A percentile compares a stretch with the other conserved stretches of the same genome.
Evolutionary conservation across 64 coral and sea anemone species (phyloP).

Genomic region (Montipora capricornis): DNA sequence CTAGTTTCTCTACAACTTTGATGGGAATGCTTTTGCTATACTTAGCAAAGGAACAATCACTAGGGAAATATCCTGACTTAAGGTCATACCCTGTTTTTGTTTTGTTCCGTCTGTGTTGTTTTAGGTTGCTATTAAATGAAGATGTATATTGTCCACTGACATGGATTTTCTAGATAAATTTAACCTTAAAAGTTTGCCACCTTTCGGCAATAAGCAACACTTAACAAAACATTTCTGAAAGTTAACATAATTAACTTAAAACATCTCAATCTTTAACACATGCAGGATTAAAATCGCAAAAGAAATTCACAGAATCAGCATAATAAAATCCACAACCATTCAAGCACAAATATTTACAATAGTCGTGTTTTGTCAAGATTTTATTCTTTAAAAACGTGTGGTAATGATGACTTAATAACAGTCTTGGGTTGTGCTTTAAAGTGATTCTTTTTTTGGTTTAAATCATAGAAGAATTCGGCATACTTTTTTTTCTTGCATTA

Average conservation of each 20-base stretch:
- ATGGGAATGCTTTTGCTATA: too few relatives aligned
- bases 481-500: not conserved
- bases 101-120: too few relatives aligned
- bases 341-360: conserved; percentile 23
- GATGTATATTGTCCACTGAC: too few relatives aligned
- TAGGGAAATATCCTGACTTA: too few relatives aligned
- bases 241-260: not conserved
- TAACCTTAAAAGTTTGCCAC: too few relatives aligned
- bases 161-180: too few relatives aligned
- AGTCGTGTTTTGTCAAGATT: not conserved
- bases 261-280: not conserved
- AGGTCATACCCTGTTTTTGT: too few relatives aligned
- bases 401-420: not conserved
- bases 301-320: not conserved
- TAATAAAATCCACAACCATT: conserved; percentile 33
- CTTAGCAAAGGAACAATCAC: too few relatives aligned
- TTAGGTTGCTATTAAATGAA: too few relatives aligned
- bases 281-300: not conserved
- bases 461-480: not conserved
- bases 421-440: not conserved
- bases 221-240: not conserved
- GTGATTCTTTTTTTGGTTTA: not conserved
- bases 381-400: not conserved
- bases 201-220: not conserved
- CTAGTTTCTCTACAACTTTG: too few relatives aligned